phyloP scores from a whole-genome alignment of 2,113 vertebrate species.

The Poecile atricapillus region DNA sequence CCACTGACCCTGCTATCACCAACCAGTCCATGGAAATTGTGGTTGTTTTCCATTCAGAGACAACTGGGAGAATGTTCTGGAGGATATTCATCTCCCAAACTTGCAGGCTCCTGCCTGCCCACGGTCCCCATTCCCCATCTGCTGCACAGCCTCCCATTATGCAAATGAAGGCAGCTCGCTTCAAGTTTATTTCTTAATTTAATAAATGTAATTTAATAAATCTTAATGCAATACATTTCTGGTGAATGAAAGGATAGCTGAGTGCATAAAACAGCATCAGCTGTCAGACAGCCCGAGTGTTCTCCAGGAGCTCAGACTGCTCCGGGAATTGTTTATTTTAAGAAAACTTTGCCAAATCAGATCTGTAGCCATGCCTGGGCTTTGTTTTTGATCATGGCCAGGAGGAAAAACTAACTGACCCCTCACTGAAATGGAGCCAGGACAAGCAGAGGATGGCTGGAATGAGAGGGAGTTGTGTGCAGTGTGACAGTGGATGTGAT shows the following conservation, averaged over 20 bases:
- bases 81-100: constrained; percentile 27
- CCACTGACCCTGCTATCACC: not conserved
- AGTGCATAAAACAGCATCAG: constrained; percentile 49
- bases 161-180: constrained; percentile 39
- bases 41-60: constrained; percentile 5
- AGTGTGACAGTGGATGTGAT: not conserved
- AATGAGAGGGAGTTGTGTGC: not conserved
- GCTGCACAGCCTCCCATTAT: constrained; percentile 53
- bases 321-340: not conserved
- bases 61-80: not conserved
- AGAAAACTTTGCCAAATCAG: not conserved
- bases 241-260: constrained; percentile 34
- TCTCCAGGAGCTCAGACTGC: not conserved
- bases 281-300: not conserved
- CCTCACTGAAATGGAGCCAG: not conserved
- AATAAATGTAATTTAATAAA: constrained; percentile 65
- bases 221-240: constrained; percentile 46
- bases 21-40: not conserved
- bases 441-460: not conserved
- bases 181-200: constrained; percentile 60
- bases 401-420: not conserved
- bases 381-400: not conserved
- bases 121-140: constrained; percentile 45
- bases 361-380: not conserved
- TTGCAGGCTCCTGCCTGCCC: constrained; percentile 24